Base-by-base conservation (phyloP, 2,797 vertebrate genomes). In the Trachops cirrhosus region DNA sequence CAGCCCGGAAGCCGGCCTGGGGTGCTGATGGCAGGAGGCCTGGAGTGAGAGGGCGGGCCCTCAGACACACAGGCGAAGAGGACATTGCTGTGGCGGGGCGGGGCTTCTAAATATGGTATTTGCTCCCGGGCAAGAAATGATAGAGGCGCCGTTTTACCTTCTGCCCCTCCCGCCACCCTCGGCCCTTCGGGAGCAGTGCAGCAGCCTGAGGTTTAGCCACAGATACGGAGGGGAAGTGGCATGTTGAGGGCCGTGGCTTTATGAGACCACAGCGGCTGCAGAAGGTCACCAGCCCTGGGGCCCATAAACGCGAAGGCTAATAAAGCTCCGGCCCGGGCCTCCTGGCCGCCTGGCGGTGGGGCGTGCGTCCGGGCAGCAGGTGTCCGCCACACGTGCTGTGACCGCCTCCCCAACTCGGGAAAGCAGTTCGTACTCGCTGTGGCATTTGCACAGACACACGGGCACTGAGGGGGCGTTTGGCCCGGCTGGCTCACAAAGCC, bases 361-460 rank as follows among this genome's bases (percentile, higher is more conserved):
- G 19, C 24, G 15, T 4, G 3, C 14, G 73, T 54, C 41, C 11
- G 9, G 3, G 50, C 68, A 46, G 10, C 83, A 0, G 8, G 80
- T 29, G 18, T 82, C 89, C 54, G 73, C 44, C 68, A 83, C 54
- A 32, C 26, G 82, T 37, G 32, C 89, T 75, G 0, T 95, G 95
- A 95, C 92, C 68, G 89, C 89, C 93, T 85, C 92, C 83, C 92
- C 50, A 2, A 80, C 93, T 89, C 85, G 94, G 89, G 92, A 94
- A 92, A 96, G 95, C 95, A 29, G 11, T 46, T 29, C 2, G 74
- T 37, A 18, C 82, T 93, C 32, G 84, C 32, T 12, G 77, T 82
- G 79, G 92, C 73, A n/a, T 74, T 39, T 83, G 90, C 62, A 67
- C 39, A 74, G 41, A 86, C 87, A 73, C 4, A 15, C 77, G 79